These are phyloP conservation scores for Sesia apiformis DNA, from an alignment of 2,888 invertebrate genomes.

Conservation along the genomic window DNA sequence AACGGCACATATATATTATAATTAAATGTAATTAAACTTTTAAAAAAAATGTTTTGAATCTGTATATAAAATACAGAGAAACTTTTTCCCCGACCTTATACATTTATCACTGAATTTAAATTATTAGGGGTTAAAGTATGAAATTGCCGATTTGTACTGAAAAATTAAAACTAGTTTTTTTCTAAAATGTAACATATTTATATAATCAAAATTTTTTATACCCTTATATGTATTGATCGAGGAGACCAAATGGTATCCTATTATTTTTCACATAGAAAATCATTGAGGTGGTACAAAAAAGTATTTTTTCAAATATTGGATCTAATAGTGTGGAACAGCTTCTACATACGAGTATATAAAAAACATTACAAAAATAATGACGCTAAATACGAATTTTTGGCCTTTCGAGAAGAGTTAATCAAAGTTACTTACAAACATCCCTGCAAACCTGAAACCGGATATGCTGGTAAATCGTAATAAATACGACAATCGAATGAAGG, in stretches of 20 bases:
- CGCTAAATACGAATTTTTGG: constrained; percentile 2
- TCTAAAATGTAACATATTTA: too few species aligned
- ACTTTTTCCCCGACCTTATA: too few species aligned
- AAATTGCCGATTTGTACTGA: too few species aligned
- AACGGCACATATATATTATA: too few species aligned
- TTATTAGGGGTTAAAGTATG: too few species aligned
- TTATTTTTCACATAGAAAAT: constrained; percentile 8
- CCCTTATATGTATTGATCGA: too few species aligned
- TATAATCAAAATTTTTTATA: too few species aligned
- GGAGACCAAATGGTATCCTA: neutral
- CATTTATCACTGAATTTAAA: too few species aligned
- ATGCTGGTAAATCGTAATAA: constrained; percentile 1
- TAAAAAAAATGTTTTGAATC: too few species aligned
- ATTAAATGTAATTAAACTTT: too few species aligned
- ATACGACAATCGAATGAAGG: constrained; percentile 1
- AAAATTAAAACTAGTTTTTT: too few species aligned
- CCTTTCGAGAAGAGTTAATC: constrained; percentile 7
- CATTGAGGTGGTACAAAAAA: constrained; percentile 12
- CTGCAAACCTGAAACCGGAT: neutral
- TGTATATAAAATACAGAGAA: too few species aligned
- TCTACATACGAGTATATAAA: constrained; percentile 5
- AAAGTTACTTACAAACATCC: neutral
- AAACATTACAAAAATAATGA: constrained; percentile 3
- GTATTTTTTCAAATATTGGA: constrained; percentile 6
- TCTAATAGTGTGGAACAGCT: constrained; percentile 1